phyloP scores from a whole-genome alignment of 2,797 vertebrate species.

The Pseudochirops corinnae region DNA sequence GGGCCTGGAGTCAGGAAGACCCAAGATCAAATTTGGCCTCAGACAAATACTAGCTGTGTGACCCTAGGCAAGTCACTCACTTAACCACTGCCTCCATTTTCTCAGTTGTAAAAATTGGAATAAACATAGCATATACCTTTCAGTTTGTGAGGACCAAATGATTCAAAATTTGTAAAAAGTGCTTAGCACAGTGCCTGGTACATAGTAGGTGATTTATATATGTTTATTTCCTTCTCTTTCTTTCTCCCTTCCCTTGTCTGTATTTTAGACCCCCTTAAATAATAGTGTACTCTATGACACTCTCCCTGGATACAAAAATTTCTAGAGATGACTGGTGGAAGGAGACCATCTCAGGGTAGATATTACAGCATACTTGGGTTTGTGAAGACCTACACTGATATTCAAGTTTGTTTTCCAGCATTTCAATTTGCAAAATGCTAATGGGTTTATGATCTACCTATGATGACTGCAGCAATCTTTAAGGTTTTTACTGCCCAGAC shows the following conservation, averaged over 20 bases:
- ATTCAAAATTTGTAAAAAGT: neutral
- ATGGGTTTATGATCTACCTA: neutral
- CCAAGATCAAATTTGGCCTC: neutral
- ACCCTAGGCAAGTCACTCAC: neutral
- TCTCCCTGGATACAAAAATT: neutral
- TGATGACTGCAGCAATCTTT: slow-evolving; percentile 26
- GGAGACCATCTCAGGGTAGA: neutral
- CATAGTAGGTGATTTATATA: neutral
- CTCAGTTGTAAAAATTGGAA: neutral
- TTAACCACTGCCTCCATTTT: neutral
- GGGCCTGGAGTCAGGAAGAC: neutral
- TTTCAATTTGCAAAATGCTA: slow-evolving; percentile 45
- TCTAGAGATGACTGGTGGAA: neutral
- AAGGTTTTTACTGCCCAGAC: slow-evolving; percentile 38
- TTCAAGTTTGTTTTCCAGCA: slow-evolving; percentile 37
- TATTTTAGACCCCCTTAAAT: neutral
- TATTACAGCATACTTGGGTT: neutral
- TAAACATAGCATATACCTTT: neutral
- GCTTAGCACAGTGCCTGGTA: neutral
- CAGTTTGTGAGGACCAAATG: neutral
- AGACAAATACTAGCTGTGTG: neutral
- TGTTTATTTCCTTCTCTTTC: neutral
- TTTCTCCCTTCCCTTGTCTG: too few relatives aligned
- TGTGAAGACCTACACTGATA: slow-evolving; percentile 20
- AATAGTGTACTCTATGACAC: neutral